A percentile compares a stretch with the other conserved stretches of the same genome.
phyloP scores from a whole-genome alignment of 2,113 vertebrate species.

The Theropithecus gelada region DNA sequence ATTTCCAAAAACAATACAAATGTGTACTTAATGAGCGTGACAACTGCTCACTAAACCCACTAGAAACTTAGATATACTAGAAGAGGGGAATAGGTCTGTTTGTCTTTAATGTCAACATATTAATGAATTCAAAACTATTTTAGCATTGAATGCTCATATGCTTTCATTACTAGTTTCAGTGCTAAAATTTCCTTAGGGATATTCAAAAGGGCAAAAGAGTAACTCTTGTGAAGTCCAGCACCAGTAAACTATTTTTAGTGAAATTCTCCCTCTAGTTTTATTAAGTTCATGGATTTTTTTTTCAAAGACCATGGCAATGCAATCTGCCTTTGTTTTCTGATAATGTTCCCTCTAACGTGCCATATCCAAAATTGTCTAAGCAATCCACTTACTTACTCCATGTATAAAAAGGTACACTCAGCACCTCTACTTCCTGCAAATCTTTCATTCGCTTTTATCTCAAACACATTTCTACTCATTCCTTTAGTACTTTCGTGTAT shows the following conservation, averaged over 20 bases:
- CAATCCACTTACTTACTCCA: background rate
- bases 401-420: background rate
- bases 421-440: fast-evolving
- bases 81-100: background rate
- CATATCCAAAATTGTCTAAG: background rate
- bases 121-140: constrained; percentile 34
- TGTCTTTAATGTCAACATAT: constrained; percentile 28
- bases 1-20: constrained; percentile 47
- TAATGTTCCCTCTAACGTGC: background rate
- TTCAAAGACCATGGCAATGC: background rate
- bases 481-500: fast-evolving
- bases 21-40: background rate
- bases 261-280: background rate
- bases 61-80: background rate
- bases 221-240: background rate
- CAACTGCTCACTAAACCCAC: background rate
- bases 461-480: background rate
- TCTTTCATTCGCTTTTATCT: background rate
- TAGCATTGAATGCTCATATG: background rate
- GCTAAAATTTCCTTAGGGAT: background rate
- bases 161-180: background rate
- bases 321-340: background rate
- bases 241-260: background rate
- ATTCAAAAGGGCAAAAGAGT: background rate
- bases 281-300: background rate